Base-by-base conservation (phyloP, 2,888 invertebrate species). In the Matsumyia berberina region DNA sequence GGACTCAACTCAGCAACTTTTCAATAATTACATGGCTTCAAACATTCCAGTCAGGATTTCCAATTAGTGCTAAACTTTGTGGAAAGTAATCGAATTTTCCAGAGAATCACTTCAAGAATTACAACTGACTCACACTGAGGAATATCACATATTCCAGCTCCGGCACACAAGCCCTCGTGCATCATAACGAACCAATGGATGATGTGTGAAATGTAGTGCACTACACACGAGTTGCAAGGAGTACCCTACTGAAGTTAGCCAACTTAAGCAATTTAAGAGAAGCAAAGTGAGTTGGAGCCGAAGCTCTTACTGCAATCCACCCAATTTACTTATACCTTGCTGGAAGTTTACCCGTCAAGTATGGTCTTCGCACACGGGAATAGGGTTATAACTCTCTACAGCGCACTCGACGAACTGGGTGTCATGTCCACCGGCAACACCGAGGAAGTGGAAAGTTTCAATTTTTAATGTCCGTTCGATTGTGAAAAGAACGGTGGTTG, bases 21-120 rank as follows among this genome's bases (percentile, higher is more conserved):
- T 78, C 85, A 83, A 86, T 87, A 87, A 87, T 87, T 86, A 87
- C 86, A 87, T 73, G 70, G 85, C 73, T 86, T 86, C 81, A 80
- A 85, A 82, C 82, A 87, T 87, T 87, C 86, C 87, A 86, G 86
- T 87, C 87, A 87, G 87, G 86, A 87, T 86, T 87, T 86, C 86
- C 87, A 87, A 87, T 87, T 87, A 87, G 86, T 87, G 87, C 87
- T 87, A 87, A 87, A 87, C 86, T 87, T 86, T 87, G 86, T 86
- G 87, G 81, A 87, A 86, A 86, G 87, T 87, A 87, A 87, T 87
- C 87, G 87, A 87, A 86, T 87, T 87, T 87, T 70, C 78, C 62
- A 78, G 37, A 57, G 70, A 78, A 78, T 78, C 70, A 62, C 70
- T 78, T 80, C 79, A 85, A 85, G 79, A 74, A 85, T 70, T 85